These are phyloP conservation scores for Nothobranchius furzeri DNA, from an alignment of 2,113 vertebrate species.

Conservation along the genomic window DNA sequence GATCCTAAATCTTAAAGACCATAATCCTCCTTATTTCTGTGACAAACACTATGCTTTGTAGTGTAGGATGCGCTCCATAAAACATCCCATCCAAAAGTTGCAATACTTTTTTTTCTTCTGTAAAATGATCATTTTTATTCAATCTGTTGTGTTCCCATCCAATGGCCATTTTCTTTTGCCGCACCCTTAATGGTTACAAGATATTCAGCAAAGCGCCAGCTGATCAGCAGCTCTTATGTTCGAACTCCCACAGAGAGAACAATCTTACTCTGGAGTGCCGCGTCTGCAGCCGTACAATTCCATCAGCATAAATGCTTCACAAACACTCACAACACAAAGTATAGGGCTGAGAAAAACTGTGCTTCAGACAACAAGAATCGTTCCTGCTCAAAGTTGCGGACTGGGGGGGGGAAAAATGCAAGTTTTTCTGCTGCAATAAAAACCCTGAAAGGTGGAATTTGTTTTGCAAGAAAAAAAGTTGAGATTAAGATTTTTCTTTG, in stretches of 20 bases:
- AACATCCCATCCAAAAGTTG: conserved; percentile 63
- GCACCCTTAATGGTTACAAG: conserved; percentile 74
- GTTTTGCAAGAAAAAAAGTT: not conserved
- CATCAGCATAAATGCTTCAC: conserved; percentile 76
- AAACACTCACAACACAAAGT: conserved; percentile 76
- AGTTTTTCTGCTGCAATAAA: conserved; percentile 60
- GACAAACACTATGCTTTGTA: conserved; percentile 77
- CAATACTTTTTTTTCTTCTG: conserved; percentile 53
- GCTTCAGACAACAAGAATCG: conserved; percentile 64
- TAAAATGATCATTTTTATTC: conserved; percentile 82
- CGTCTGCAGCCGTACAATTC: conserved; percentile 71
- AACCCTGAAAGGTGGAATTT: conserved; percentile 54
- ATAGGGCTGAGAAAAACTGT: conserved; percentile 70
- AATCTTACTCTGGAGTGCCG: conserved; percentile 73
- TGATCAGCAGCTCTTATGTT: conserved; percentile 75
- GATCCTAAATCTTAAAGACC: conserved; percentile 69
- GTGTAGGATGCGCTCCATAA: conserved; percentile 57
- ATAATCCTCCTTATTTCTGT: conserved; percentile 76
- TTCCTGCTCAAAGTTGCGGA: conserved; percentile 32
- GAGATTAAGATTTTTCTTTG: no score
- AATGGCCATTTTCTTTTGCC: conserved; percentile 69
- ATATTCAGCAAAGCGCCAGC: conserved; percentile 68
- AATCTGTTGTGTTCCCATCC: conserved; percentile 75
- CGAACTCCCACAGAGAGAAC: conserved; percentile 75
- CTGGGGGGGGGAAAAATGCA: conserved; percentile 57